Conservation (phyloP, 2,888 invertebrate species). For the Brassicogethes aeneus region DNA sequence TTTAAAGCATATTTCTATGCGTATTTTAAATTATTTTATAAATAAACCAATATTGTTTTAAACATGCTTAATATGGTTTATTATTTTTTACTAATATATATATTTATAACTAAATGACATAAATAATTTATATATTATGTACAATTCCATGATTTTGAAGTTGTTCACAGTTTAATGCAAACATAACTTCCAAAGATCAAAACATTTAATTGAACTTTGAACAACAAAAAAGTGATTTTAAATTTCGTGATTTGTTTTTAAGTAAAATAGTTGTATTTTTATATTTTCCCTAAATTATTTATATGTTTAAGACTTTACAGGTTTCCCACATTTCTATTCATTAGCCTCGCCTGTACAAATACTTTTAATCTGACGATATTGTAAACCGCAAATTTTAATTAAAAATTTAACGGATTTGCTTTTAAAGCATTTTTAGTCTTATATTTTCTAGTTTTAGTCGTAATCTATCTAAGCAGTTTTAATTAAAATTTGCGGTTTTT, state of each 20-base stretch:
- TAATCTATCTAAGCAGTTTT: too few relatives aligned
- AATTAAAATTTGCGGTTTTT: background rate
- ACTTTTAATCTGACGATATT: conserved; percentile 12
- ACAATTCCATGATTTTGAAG: too few relatives aligned
- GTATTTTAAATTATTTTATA: too few relatives aligned
- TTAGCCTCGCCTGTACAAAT: conserved; percentile 7
- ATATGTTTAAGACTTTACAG: conserved; percentile 11
- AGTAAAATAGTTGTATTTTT: conserved; percentile 21
- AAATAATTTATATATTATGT: too few relatives aligned
- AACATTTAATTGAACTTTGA: conserved; percentile 2
- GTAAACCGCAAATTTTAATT: conserved; percentile 5
- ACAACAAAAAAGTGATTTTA: conserved; percentile 11
- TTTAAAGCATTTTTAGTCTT: background rate
- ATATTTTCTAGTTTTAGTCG: too few relatives aligned
- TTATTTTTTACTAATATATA: too few relatives aligned
- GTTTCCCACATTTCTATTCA: conserved; percentile 7
- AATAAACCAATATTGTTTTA: too few relatives aligned
- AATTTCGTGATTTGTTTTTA: conserved; percentile 21
- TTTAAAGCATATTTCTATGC: too few relatives aligned
- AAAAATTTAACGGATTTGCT: background rate
- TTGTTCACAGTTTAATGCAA: background rate
- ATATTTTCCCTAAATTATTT: conserved; percentile 25
- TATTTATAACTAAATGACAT: too few relatives aligned
- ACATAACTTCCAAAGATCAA: conserved; percentile 19
- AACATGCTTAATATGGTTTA: too few relatives aligned